Base-by-base conservation (phyloP, 2,797 vertebrate species). In the Rhincodon typus region DNA sequence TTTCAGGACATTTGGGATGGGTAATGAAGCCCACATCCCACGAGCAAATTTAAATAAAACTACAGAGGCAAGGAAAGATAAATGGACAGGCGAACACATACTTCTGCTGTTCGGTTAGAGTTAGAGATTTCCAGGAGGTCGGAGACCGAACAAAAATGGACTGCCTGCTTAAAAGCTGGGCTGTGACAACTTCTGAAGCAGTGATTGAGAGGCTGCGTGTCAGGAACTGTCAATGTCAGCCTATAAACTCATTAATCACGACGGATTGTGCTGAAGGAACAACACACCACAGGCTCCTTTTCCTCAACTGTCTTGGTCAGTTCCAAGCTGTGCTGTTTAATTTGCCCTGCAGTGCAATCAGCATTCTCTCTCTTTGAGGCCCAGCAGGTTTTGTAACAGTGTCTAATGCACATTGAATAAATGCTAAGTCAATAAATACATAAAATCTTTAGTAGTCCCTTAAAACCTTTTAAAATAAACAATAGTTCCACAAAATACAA, bases 401-500 rank as follows among this genome's bases (percentile, higher is more conserved):
- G 42, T 84, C 82, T 46, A 84, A 42, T 84, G 82, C 82, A 84
- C 82, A 6, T 21, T 84, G 82, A 84, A 84, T 46, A 84, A 84
- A 84, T 2, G 19, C 38, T 84, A 84, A 84, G 38, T 84, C 82
- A 84, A 84, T 42, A 84, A 84, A 84, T 84, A 84, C 38, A 84
- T 84, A 84, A 84, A 84, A 46, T 46, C 82, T 84, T 84, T 84
- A 84, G 82, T 84, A 46, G 82, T 84, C 82, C 42, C 82, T 84
- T 84, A 84, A 84, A 84, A 84, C 82, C 42, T 84, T 84, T 84
- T 84, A 84, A 84, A 84, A 84, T 84, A 84, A 84, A 84, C 82
- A 84, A 84, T 84, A 46, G 38, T 84, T 84, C 82, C 82, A 46
- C 82, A 84, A 46, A 84, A 84, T 46, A 21, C 82, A 46, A 84